Evolutionary conservation across 2,888 invertebrate genomes (phyloP), one percentile per base, ranked within the genome.

Genomic region (Merodon equestris): DNA sequence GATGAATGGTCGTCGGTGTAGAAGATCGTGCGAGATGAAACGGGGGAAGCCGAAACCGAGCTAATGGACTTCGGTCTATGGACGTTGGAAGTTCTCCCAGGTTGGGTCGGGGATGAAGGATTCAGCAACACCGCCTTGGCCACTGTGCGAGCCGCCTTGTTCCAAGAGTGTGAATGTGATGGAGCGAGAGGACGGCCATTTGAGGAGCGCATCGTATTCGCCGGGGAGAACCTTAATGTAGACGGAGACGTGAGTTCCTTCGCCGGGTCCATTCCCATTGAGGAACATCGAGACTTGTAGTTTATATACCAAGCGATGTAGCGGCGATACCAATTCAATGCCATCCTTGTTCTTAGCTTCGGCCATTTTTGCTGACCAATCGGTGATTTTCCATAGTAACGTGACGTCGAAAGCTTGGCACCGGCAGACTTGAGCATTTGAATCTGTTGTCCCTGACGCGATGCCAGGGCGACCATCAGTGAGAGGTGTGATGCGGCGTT

Each of bases 71-170:
- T n/a, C n/a, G n/a, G n/a, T n/a, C n/a, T n/a, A n/a, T 0, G 97
- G 97, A 84, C 97, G 91, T 87, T 97, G 97, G 90, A 97, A 97
- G 87, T 97, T 97, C 86, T 97, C 96, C 97, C 97, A 97, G n/a
- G 96, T 95, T 45, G 97, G 97, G 88, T 97, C 97, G 0, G 97
- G 97, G 64, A 97, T 95, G 90, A 97, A 97, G 84, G 96, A 96
- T 87, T 97, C 97, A 17, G 89, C 89, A 1, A 89, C 87, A 38
- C 89, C 89, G 13, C 89, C 89, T 73, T 89, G 89, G 0, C 88
- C 88, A 17, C 83, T 84, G 56, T 86, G 84, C 56, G 86, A 86
- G 10, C 91, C n/a, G n/a, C n/a, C 90, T 88, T 98, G 98, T 89
- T 98, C 98, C 90, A 97, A 96, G 63, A 98, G 92, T 0, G 97